Conservation (phyloP, 2,797 vertebrate genomes). For the Eutrigla gurnardus region DNA sequence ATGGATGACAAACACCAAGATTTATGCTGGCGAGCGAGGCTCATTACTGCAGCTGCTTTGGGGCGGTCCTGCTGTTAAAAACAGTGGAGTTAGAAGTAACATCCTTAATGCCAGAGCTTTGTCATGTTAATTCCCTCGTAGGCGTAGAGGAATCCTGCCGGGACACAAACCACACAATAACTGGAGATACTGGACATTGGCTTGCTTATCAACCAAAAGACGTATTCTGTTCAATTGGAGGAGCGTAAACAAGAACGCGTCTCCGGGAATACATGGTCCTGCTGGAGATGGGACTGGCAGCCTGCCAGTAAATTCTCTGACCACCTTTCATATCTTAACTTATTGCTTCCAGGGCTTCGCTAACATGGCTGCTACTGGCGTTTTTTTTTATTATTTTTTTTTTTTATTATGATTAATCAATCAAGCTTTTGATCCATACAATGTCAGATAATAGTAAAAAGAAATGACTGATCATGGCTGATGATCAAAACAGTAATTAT, state of each 20-base stretch:
- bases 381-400: background rate
- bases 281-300: background rate
- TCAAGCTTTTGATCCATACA: background rate
- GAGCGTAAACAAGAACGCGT: background rate
- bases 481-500: too few relatives aligned
- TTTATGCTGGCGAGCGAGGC: background rate
- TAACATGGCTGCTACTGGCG: background rate
- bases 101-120: background rate
- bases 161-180: background rate
- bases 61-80: background rate
- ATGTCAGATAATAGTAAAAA: background rate
- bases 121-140: rapidly evolving
- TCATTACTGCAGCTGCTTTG: constrained; percentile 3
- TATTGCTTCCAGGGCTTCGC: background rate
- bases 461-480: too few relatives aligned
- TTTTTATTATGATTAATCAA: background rate
- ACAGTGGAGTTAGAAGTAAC: background rate
- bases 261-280: background rate
- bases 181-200: background rate
- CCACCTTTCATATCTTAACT: too few relatives aligned
- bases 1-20: background rate
- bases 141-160: background rate
- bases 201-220: background rate
- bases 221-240: background rate
- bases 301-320: background rate